A percentile compares a stretch with the other conserved stretches of the same genome.
These are phyloP conservation scores for Drepana arcuata DNA, from an alignment of 1,140 invertebrate species.

Conservation along the genomic window DNA sequence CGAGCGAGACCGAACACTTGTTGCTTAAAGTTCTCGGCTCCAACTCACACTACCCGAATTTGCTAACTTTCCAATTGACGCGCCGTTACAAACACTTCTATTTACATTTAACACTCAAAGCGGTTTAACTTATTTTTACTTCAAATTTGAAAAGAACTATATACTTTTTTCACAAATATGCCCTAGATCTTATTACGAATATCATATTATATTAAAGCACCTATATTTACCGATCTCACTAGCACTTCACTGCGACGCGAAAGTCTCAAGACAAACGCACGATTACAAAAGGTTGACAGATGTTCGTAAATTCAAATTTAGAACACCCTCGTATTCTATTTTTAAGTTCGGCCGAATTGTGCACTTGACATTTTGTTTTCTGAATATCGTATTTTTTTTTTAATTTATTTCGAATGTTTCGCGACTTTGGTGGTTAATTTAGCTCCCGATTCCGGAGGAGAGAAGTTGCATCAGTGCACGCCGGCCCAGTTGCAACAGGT, in stretches of 20 bases:
- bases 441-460: slow-evolving; percentile 39
- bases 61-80: too few species aligned
- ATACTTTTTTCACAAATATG: slow-evolving; percentile 7
- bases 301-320: slow-evolving; percentile 10
- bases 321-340: background rate
- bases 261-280: slow-evolving; percentile 15
- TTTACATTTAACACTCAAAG: too few species aligned
- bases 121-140: too few species aligned
- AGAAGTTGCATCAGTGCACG: slow-evolving; percentile 62
- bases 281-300: slow-evolving; percentile 6
- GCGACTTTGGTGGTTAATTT: slow-evolving; percentile 23
- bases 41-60: slow-evolving; percentile 5
- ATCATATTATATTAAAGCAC: slow-evolving; percentile 15
- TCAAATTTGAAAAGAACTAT: too few species aligned
- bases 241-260: slow-evolving; percentile 14
- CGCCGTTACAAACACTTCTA: too few species aligned
- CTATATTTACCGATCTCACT: slow-evolving; percentile 19
- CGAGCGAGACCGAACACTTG: too few species aligned
- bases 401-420: background rate
- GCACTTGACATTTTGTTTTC: background rate
- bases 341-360: background rate
- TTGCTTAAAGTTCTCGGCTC: slow-evolving; percentile 45
- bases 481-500: slow-evolving; percentile 63
- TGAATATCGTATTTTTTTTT: background rate
- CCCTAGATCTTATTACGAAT: too few species aligned